Percentiles rank a stretch among this genome's conserved stretches.
phyloP scores from a whole-genome alignment of 2,888 invertebrate genomes.

The Criorhina ranunculi region DNA sequence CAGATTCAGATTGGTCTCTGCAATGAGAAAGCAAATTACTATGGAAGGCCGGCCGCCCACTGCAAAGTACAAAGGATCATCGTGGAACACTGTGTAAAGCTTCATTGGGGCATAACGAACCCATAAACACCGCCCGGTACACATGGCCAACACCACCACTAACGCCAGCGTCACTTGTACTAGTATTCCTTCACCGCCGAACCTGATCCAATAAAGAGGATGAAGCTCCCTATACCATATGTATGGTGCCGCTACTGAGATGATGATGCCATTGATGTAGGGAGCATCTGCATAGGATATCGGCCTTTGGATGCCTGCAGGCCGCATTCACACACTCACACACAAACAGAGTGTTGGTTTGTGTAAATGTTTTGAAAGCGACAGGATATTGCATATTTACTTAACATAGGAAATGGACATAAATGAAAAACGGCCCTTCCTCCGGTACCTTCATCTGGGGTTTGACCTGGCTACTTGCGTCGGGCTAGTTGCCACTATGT shows the following conservation, averaged over 20 bases:
- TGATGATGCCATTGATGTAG: slow-evolving; percentile 66
- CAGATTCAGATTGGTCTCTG: slow-evolving; percentile 40
- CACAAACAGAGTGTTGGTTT: slow-evolving; percentile 61
- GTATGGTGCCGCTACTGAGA: slow-evolving; percentile 20
- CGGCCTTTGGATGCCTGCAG: slow-evolving; percentile 71
- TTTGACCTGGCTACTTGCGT: slow-evolving; percentile 67
- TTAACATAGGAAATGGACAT: slow-evolving; percentile 78
- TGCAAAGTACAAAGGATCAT: slow-evolving; percentile 67
- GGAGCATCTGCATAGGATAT: slow-evolving; percentile 70
- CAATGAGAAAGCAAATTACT: slow-evolving; percentile 65
- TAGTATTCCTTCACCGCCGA: slow-evolving; percentile 17
- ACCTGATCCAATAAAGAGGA: slow-evolving; percentile 59
- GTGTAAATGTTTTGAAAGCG: slow-evolving; percentile 76
- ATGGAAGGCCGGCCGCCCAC: slow-evolving; percentile 27
- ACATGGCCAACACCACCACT: slow-evolving; percentile 59
- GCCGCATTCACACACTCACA: slow-evolving; percentile 54
- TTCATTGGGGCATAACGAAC: slow-evolving; percentile 69
- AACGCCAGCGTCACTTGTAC: slow-evolving; percentile 41
- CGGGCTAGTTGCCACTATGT: slow-evolving; percentile 37
- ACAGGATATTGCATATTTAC: slow-evolving; percentile 79
- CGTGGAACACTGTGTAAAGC: slow-evolving; percentile 50
- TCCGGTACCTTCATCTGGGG: slow-evolving; percentile 50
- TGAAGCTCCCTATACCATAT: slow-evolving; percentile 35
- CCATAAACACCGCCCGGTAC: slow-evolving; percentile 68
- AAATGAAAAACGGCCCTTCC: slow-evolving; percentile 76